Evolutionary conservation across 2,797 vertebrate species (phyloP).

Genomic region (Onychomys arenicola): DNA sequence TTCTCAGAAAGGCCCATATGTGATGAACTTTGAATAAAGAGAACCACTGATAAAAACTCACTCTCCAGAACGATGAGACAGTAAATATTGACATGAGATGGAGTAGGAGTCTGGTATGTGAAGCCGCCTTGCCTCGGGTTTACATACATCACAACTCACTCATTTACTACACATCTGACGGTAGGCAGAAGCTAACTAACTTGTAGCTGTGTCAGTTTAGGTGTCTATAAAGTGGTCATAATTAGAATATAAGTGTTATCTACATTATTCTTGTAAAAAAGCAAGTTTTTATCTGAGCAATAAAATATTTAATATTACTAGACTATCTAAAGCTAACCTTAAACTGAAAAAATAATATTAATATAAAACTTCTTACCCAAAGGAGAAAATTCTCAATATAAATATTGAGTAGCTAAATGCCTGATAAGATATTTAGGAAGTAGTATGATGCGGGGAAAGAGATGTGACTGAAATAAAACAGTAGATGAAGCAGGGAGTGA

Average conservation of each 20-base stretch:
- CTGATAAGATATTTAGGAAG: constrained; percentile 26
- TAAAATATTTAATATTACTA: background rate
- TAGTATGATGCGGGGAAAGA: constrained; percentile 16
- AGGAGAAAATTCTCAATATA: constrained; percentile 1
- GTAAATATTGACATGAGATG: constrained; percentile 1
- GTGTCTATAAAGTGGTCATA: background rate
- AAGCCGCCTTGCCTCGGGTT: background rate
- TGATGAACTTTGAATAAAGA: constrained; percentile 49
- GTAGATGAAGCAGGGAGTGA: background rate
- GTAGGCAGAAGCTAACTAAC: constrained; percentile 32
- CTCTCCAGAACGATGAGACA: background rate
- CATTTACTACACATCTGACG: background rate
- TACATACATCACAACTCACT: background rate
- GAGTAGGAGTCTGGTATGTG: background rate
- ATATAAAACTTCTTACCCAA: background rate
- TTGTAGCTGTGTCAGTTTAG: background rate
- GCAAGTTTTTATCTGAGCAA: background rate
- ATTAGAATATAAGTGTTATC: background rate
- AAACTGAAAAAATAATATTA: background rate
- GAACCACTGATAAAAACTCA: constrained; percentile 22
- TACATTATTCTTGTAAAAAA: background rate
- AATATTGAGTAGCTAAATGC: background rate
- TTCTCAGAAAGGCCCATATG: constrained; percentile 1
- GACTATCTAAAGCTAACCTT: background rate
- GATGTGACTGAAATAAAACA: background rate